Conservation (phyloP, 1,140 invertebrate genomes). For the Tetramorium alpestre region DNA sequence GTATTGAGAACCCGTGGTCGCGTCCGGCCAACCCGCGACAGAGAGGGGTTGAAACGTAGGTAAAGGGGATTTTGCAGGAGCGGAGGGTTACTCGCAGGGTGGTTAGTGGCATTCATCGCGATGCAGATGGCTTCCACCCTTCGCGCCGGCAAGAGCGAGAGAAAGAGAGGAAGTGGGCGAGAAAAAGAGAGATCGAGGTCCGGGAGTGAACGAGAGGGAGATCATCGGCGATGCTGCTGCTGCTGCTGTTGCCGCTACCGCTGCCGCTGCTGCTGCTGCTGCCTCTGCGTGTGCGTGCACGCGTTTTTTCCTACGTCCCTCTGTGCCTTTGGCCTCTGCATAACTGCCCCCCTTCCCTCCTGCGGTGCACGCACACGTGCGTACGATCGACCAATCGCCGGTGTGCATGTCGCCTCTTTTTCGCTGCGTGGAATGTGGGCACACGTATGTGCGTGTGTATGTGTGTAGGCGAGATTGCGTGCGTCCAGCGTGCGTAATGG, state of each 20-base stretch:
- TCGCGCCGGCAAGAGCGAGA: conserved; percentile 66
- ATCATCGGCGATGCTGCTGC: conserved; percentile 16
- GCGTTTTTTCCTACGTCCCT: conserved; percentile 69
- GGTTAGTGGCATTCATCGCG: conserved; percentile 83
- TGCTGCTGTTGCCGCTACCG: conserved; percentile 43
- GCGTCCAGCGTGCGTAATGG: conserved; percentile 59
- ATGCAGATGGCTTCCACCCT: conserved; percentile 85
- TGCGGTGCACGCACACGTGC: conserved; percentile 10
- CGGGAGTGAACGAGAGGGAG: conserved; percentile 45
- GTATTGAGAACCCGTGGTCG: conserved; percentile 81
- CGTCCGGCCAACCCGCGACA: conserved; percentile 80
- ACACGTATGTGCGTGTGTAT: not conserved
- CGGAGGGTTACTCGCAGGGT: conserved; percentile 72
- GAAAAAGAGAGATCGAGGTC: not conserved
- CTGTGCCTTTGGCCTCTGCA: conserved; percentile 32
- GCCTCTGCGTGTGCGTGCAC: conserved; percentile 58
- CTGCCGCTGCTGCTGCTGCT: conserved; percentile 4
- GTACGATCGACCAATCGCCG: conserved; percentile 35
- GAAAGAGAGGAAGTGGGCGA: conserved; percentile 51
- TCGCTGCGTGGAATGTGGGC: not conserved
- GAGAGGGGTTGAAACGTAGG: conserved; percentile 81
- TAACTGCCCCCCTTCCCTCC: conserved; percentile 28
- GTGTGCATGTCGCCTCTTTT: not conserved
- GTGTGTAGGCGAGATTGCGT: conserved; percentile 38
- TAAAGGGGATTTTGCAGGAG: conserved; percentile 73